Conservation (phyloP, 2,888 invertebrate genomes). For the Escarpia spicata region DNA sequence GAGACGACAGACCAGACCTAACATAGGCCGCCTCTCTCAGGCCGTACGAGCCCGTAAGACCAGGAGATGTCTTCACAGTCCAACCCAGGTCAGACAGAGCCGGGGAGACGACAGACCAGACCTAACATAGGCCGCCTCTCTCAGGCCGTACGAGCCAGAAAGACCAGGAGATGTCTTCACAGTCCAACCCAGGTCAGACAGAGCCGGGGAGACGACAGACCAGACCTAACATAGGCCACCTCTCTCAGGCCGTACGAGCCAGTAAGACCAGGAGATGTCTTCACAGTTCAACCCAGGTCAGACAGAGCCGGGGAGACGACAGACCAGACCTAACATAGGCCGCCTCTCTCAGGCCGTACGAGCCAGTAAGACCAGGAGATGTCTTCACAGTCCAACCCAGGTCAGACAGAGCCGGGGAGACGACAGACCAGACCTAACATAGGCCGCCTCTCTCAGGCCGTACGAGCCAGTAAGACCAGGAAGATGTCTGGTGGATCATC, state of each 20-base stretch:
- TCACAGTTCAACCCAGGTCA: not conserved
- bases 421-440: not conserved
- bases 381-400: not conserved
- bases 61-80: not conserved
- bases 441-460: not conserved
- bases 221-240: not conserved
- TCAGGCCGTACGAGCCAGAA: not conserved
- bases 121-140: not conserved
- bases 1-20: not conserved
- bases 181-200: not conserved
- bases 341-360: not conserved
- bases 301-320: not conserved
- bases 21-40: not conserved
- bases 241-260: not conserved
- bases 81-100: not conserved
- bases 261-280: not conserved
- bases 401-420: not conserved
- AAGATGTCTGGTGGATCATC: not conserved
- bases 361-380: not conserved
- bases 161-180: not conserved
- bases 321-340: not conserved
- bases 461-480: not conserved
- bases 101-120: not conserved
- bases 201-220: not conserved
- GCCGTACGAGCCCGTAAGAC: not conserved